A percentile compares a stretch with the other conserved stretches of the same genome.
Evolutionary conservation across 2,113 vertebrate genomes (phyloP).

Genomic region (Chaetodon auriga): DNA sequence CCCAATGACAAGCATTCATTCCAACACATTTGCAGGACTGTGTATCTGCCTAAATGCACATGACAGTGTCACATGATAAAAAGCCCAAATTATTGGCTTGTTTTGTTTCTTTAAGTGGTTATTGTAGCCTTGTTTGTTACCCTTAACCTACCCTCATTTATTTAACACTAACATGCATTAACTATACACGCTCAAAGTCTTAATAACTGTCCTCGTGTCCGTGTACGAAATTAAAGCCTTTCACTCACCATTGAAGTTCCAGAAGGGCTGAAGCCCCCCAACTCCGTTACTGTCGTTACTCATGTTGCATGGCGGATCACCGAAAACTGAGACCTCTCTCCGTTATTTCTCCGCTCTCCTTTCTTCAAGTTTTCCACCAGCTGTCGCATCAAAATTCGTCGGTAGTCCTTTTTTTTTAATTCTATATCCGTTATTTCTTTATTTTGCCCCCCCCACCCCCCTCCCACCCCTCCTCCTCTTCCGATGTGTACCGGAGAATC

Average conservation of each 20-base stretch:
- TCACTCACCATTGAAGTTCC: constrained; percentile 75
- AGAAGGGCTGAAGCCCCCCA: constrained; percentile 58
- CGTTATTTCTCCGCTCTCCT: background rate
- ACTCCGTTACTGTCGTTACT: constrained; percentile 66
- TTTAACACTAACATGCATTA: no score
- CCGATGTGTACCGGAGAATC: background rate
- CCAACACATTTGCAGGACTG: background rate
- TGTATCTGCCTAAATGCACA: background rate
- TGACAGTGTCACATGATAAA: no score
- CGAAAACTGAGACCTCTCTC: background rate
- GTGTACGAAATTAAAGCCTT: background rate
- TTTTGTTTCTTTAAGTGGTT: background rate
- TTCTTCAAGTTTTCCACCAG: constrained; percentile 31
- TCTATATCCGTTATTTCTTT: background rate
- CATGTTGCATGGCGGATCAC: constrained; percentile 66
- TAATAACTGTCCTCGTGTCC: background rate
- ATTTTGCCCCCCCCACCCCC: background rate
- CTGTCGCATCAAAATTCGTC: constrained; percentile 3
- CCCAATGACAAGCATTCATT: background rate
- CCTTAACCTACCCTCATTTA: rapidly evolving
- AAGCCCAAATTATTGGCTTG: background rate
- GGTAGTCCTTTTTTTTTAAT: constrained; percentile 1
- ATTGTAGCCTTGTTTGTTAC: no score
- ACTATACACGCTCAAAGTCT: background rate
- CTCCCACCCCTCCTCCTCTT: background rate